These are phyloP conservation scores for Pangasius sanitwongsei DNA, from an alignment of 2,797 vertebrate species.

Conservation along the genomic window DNA sequence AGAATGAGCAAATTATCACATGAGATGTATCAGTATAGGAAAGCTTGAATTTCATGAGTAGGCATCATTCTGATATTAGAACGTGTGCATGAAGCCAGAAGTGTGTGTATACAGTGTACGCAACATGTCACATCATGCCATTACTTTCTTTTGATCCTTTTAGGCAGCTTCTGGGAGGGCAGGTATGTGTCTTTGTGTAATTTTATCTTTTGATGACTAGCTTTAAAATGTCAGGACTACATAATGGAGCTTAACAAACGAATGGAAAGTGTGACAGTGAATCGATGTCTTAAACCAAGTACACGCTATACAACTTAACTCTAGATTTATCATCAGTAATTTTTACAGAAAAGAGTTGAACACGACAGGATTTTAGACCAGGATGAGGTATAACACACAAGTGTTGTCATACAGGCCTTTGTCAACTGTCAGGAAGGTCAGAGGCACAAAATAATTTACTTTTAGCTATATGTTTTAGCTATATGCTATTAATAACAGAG, in stretches of 20 bases:
- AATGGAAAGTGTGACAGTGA: constrained; percentile 1
- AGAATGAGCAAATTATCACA: background rate
- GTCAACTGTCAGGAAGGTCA: background rate
- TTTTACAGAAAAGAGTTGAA: background rate
- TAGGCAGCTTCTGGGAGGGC: background rate
- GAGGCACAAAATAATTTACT: background rate
- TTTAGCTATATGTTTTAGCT: background rate
- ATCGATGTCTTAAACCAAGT: background rate
- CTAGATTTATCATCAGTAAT: background rate
- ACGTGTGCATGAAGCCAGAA: background rate
- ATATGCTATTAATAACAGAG: background rate
- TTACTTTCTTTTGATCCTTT: background rate
- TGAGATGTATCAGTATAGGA: too few species aligned
- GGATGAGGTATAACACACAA: background rate
- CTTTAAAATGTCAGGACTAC: background rate
- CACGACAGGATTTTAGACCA: background rate
- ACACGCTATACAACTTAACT: background rate
- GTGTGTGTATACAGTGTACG: background rate
- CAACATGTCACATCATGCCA: constrained; percentile 38
- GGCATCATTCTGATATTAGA: background rate
- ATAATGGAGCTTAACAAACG: constrained; percentile 24
- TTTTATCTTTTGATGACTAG: constrained; percentile 20
- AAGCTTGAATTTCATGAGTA: background rate
- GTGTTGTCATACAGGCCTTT: background rate
- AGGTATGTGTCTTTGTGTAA: background rate